phyloP scores from a whole-genome alignment of 2,888 invertebrate species.

The Koerneria pararmatus region DNA sequence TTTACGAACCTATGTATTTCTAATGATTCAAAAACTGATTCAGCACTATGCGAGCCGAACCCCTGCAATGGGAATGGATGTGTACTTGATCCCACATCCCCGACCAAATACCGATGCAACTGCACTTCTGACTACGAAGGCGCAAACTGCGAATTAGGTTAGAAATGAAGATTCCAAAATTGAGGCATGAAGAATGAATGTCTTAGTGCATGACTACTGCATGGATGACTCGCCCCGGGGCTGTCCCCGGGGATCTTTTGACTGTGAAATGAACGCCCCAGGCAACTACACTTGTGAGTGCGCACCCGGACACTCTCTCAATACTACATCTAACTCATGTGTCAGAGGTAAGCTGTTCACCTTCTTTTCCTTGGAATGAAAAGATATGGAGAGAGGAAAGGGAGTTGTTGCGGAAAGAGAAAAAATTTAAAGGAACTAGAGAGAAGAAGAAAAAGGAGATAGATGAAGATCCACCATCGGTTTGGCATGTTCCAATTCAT shows the following conservation, averaged over 20 bases:
- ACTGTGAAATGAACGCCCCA: neutral
- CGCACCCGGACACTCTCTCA: constrained; percentile 10
- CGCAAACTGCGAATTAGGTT: neutral
- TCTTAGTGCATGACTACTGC: constrained; percentile 19
- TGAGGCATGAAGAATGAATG: no score
- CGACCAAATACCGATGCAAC: neutral
- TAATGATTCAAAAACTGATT: neutral
- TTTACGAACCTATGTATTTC: no score
- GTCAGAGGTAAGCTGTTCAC: constrained; percentile 16
- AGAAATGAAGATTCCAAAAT: no score
- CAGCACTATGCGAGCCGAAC: constrained; percentile 12
- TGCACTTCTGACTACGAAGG: constrained; percentile 16
- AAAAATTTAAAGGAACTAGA: no score
- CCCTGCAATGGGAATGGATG: constrained; percentile 10
- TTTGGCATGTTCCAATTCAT: no score
- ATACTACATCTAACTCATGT: neutral
- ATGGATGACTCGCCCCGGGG: neutral
- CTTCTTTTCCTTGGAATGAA: no score
- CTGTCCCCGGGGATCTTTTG: constrained; percentile 1
- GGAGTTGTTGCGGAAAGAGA: no score
- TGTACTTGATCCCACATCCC: neutral
- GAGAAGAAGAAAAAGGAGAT: no score
- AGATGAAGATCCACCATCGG: no score
- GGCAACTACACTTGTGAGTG: constrained; percentile 15
- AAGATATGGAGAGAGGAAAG: no score